phyloP scores from a whole-genome alignment of 2,113 vertebrate genomes.

The Chloroceryle aenea region DNA sequence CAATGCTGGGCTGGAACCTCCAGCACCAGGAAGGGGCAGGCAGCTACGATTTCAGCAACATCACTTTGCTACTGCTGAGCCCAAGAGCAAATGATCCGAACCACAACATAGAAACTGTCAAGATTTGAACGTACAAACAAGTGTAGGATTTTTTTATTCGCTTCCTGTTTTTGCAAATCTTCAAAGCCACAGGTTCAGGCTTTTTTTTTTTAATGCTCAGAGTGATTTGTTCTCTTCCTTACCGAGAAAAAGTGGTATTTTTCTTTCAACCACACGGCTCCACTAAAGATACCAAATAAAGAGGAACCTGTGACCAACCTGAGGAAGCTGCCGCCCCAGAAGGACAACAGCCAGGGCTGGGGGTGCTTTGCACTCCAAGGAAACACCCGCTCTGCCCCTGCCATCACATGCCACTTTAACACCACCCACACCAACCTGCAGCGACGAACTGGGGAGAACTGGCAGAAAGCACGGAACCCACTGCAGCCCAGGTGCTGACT shows the following conservation, averaged over 20 bases:
- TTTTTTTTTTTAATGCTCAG: background rate
- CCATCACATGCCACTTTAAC: background rate
- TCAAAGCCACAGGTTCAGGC: background rate
- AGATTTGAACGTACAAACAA: background rate
- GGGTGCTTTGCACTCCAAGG: background rate
- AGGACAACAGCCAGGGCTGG: fast-evolving
- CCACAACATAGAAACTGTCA: fast-evolving
- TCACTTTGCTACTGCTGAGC: background rate
- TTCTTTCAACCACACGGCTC: background rate
- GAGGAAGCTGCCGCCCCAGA: background rate
- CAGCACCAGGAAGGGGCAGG: background rate
- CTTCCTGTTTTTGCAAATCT: background rate
- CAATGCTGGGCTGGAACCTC: background rate
- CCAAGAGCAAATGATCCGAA: background rate
- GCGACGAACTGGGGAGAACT: background rate
- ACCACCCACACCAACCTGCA: background rate
- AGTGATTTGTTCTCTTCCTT: background rate
- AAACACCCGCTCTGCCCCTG: background rate
- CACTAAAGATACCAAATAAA: background rate
- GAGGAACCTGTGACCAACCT: background rate
- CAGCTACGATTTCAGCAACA: background rate
- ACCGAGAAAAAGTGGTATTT: background rate
- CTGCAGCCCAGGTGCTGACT: fast-evolving
- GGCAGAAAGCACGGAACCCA: background rate
- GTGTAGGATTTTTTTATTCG: background rate